Evolutionary conservation across 2,113 vertebrate species (phyloP).

Genomic region (Nestor notabilis): DNA sequence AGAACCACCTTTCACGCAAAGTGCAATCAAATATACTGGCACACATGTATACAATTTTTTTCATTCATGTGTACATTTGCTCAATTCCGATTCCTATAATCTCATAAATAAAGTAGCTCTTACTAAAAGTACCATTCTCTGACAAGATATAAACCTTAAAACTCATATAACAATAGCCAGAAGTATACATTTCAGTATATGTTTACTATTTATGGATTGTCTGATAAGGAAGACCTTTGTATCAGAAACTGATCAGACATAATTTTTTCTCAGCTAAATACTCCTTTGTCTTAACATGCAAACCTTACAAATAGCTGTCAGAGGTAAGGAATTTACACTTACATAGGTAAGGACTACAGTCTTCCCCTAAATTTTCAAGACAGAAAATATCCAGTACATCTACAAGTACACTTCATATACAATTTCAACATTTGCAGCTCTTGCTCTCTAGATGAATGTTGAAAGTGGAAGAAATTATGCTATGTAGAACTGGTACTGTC

Average conservation of each 20-base stretch:
- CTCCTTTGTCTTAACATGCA: background rate
- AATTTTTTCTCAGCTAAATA: background rate
- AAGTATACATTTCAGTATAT: background rate
- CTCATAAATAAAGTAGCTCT: background rate
- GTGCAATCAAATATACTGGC: background rate
- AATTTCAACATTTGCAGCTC: background rate
- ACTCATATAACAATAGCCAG: background rate
- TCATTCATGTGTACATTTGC: background rate
- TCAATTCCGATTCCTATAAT: background rate
- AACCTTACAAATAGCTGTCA: background rate
- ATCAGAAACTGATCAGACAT: background rate
- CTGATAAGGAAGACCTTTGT: background rate
- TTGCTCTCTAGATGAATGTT: background rate
- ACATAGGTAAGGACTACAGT: background rate
- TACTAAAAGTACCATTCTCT: background rate
- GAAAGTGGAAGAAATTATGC: background rate
- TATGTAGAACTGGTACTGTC: background rate
- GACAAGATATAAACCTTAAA: background rate
- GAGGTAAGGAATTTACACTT: background rate
- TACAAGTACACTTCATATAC: background rate
- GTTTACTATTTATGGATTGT: background rate
- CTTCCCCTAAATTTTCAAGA: background rate
- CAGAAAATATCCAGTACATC: background rate
- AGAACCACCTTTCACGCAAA: background rate
- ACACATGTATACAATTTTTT: fast-evolving